phyloP scores from a whole-genome alignment of 1,140 invertebrate genomes.

The Zaprionus gabonicus region DNA sequence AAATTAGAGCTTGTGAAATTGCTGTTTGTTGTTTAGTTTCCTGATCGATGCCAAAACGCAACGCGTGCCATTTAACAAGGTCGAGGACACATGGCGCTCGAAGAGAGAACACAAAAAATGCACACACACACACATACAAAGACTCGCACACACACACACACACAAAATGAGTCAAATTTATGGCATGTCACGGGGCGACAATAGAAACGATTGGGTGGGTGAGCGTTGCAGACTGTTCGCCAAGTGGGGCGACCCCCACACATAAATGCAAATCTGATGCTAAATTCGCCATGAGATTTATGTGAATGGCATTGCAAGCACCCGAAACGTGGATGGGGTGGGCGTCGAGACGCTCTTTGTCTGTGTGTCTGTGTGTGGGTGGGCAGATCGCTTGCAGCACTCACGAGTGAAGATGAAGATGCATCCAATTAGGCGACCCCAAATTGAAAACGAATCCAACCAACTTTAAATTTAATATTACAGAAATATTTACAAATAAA shows the following conservation, averaged over 20 bases:
- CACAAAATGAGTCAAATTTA: constrained; percentile 62
- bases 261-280: constrained; percentile 65
- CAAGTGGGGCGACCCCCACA: constrained; percentile 45
- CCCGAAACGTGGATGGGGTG: constrained; percentile 22
- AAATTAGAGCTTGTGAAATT: constrained; percentile 57
- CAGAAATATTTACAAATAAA: background rate
- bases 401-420: constrained; percentile 41
- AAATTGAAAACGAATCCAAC: background rate
- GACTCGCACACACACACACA: constrained; percentile 11
- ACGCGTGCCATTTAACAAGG: constrained; percentile 62
- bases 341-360: background rate
- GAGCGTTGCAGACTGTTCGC: constrained; percentile 31
- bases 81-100: constrained; percentile 54
- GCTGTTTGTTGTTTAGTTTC: constrained; percentile 47
- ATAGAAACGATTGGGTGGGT: constrained; percentile 12
- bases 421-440: constrained; percentile 33
- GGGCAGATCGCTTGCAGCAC: constrained; percentile 9
- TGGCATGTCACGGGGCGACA: constrained; percentile 44
- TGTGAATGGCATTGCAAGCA: constrained; percentile 40
- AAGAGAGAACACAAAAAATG: constrained; percentile 27
- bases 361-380: background rate
- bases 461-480: background rate
- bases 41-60: constrained; percentile 71
- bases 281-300: constrained; percentile 69
- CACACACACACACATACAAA: constrained; percentile 24